Evolutionary conservation across 2,888 invertebrate genomes (phyloP).

Genomic region (Parnassius glacialis): DNA sequence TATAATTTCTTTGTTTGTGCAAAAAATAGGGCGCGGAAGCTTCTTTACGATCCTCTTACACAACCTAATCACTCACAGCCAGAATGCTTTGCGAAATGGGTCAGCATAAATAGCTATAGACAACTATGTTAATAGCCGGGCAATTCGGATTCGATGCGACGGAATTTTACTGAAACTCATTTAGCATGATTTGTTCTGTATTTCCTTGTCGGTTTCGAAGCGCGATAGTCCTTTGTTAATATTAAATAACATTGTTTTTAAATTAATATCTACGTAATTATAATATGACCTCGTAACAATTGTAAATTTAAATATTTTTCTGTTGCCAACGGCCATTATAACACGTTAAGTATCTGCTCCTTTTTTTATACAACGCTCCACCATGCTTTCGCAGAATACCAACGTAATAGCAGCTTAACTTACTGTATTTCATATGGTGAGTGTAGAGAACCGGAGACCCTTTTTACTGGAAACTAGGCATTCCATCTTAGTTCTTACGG

Average conservation of each 20-base stretch:
- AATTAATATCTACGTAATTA: background rate
- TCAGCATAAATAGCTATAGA: constrained; percentile 15
- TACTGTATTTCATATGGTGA: no score
- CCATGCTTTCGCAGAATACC: no score
- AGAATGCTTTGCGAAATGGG: constrained; percentile 16
- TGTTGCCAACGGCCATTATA: no score
- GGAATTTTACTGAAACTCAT: constrained; percentile 20
- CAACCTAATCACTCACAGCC: constrained; percentile 6
- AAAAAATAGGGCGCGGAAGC: constrained; percentile 2
- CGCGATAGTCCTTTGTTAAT: background rate
- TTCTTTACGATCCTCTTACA: constrained; percentile 12
- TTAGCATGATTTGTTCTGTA: background rate
- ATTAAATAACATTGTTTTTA: background rate
- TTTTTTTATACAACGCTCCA: no score
- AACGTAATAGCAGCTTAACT: no score
- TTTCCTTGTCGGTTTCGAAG: background rate
- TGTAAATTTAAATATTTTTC: background rate
- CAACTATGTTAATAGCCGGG: constrained; percentile 10
- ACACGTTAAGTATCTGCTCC: no score
- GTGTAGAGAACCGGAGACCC: no score
- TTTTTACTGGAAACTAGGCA: no score
- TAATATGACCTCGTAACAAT: background rate
- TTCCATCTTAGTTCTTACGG: no score
- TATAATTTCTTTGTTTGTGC: constrained; percentile 4
- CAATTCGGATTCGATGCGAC: constrained; percentile 14